Evolutionary conservation across 2,113 vertebrate species (phyloP).

Genomic region (Platysteira castanea): DNA sequence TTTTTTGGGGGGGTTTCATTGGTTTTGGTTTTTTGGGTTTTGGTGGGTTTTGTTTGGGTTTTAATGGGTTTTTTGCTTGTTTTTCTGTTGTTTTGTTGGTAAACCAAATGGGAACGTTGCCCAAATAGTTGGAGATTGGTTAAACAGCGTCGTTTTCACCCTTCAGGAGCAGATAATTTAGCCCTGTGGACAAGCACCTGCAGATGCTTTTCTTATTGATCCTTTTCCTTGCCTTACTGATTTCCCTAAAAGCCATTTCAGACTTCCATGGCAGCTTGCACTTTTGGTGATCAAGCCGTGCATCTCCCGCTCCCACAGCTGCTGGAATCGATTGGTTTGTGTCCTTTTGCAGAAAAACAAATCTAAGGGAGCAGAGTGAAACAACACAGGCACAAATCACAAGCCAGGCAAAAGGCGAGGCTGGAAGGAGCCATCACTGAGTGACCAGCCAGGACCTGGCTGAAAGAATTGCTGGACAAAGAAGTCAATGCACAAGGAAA

Average conservation of each 20-base stretch:
- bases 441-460: not conserved
- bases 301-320: not conserved
- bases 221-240: not conserved
- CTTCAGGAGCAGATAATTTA: not conserved
- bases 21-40: not conserved
- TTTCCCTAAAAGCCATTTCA: not conserved
- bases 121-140: accelerated
- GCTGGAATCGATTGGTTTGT: not conserved
- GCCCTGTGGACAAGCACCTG: not conserved
- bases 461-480: not conserved
- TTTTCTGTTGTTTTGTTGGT: too few relatives aligned
- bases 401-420: not conserved
- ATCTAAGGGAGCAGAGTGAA: not conserved
- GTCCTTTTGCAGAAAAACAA: not conserved
- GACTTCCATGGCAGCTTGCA: not conserved
- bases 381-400: not conserved
- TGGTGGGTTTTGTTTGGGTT: not conserved
- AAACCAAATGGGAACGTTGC: not conserved
- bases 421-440: not conserved
- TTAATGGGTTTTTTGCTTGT: too few relatives aligned
- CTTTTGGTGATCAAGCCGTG: not conserved
- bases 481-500: not conserved
- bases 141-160: not conserved
- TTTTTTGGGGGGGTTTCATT: too few relatives aligned
- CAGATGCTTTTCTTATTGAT: not conserved